phyloP scores from a whole-genome alignment of 2,113 vertebrate genomes.

The Numenius arquata region DNA sequence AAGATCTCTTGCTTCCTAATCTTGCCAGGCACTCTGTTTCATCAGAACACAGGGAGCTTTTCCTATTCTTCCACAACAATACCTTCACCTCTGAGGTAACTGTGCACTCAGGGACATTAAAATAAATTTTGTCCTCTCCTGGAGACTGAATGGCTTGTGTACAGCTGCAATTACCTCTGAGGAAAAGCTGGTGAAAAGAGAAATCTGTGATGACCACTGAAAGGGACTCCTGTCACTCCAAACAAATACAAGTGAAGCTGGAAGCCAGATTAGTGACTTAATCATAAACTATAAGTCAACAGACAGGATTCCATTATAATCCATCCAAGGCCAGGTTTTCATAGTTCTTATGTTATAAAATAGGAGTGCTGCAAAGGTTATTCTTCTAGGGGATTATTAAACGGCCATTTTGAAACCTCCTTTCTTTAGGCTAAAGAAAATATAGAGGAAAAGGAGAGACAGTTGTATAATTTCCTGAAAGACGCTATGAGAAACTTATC shows the following conservation, averaged over 20 bases:
- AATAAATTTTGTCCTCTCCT: conserved; percentile 45
- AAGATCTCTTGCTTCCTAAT: conserved; percentile 6
- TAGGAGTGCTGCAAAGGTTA: conserved; percentile 22
- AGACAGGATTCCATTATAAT: conserved; percentile 39
- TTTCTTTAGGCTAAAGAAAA: conserved; percentile 12
- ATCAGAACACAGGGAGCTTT: background rate
- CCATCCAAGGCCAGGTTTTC: conserved; percentile 42
- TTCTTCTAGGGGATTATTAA: conserved; percentile 40
- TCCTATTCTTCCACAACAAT: conserved; percentile 45
- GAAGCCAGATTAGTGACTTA: conserved; percentile 59
- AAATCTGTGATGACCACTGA: conserved; percentile 42
- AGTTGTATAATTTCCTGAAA: conserved; percentile 23
- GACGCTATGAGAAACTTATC: conserved; percentile 3
- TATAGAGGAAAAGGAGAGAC: background rate
- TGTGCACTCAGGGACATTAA: conserved; percentile 29
- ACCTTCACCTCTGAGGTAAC: conserved; percentile 21
- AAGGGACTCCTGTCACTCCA: conserved; percentile 45
- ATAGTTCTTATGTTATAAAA: conserved; percentile 28
- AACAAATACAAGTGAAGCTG: conserved; percentile 61
- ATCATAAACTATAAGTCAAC: conserved; percentile 40
- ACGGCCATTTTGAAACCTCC: conserved; percentile 5
- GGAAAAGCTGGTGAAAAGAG: conserved; percentile 47
- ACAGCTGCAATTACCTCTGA: conserved; percentile 49
- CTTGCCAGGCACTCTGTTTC: background rate
- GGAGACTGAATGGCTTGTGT: conserved; percentile 25